Conservation (phyloP, 2,113 vertebrate species). For the Ursus arctos region DNA sequence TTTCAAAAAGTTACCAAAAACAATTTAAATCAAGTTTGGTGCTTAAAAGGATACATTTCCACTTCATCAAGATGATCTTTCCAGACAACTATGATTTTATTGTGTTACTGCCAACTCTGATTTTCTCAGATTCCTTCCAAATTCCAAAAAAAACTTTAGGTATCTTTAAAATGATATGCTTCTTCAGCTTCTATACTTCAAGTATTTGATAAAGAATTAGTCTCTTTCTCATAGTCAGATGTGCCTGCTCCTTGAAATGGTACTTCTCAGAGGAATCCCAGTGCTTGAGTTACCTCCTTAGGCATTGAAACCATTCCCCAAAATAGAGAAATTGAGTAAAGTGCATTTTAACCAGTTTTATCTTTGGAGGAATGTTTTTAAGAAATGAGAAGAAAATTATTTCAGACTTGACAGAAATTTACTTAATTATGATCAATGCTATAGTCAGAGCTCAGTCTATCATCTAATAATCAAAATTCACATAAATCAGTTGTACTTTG, state of each 20-base stretch:
- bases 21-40: neutral
- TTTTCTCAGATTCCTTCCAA: conserved; percentile 23
- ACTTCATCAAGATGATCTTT: neutral
- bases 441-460: neutral
- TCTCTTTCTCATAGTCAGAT: conserved; percentile 1
- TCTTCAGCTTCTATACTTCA: conserved; percentile 4
- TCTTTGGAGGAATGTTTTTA: neutral
- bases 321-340: neutral
- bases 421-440: neutral
- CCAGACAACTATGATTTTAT: neutral
- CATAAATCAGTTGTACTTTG: neutral
- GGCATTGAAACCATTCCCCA: neutral
- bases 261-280: neutral
- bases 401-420: conserved; percentile 37
- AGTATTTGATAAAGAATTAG: neutral
- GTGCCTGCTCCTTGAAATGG: neutral
- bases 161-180: neutral
- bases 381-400: conserved; percentile 45
- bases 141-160: neutral
- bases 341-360: neutral
- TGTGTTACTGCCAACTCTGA: neutral
- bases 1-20: conserved; percentile 43
- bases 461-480: neutral
- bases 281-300: neutral
- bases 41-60: neutral